Base-by-base conservation (phyloP, 2,888 invertebrate genomes). In the Esperia sulphurella region DNA sequence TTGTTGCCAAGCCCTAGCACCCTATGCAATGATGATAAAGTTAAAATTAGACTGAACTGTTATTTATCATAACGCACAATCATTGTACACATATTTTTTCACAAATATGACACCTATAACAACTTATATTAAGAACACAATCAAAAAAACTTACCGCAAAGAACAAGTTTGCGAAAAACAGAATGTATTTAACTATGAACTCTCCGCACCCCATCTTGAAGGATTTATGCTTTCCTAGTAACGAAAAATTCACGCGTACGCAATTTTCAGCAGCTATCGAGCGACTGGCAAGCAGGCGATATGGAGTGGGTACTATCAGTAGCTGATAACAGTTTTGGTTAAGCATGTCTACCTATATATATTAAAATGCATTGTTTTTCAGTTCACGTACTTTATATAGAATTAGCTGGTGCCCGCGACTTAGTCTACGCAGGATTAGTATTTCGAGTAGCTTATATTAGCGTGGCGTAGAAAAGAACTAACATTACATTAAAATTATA, bases 111-210 rank as follows among this genome's bases (percentile, higher is more conserved):
- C 37, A 37, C n/a, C 5, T 8, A 8, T 1, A 33, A 4, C 10
- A 33, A 10, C 8, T 10, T 10, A 2, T 33, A 4, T 33, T 5
- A 10, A 10, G 4, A 10, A 4, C 8, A 10, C 33, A 3, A 37
- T 37, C 4, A 3, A 39, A 38, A 13, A 14, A n/a, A 94, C 95
- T 94, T 79, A 95, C 95, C 86, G 93, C 93, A 77, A 94, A 94
- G 54, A 94, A 74, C 46, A 94, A 77, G 66, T 95, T 95, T 71
- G 94, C 92, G 70, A 94, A 89, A 80, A 95, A 95, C 60, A 95
- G 89, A 41, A 95, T 90, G 65, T 95, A 95, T 85, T 95, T 96
- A 55, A 94, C 92, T 61, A 93, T 86, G 61, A 93, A 92, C 83
- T 93, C 93, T 75, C 93, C 94, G 62, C 93, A 93, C 74, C 92